A percentile compares a stretch with the other conserved stretches of the same genome.
phyloP scores from a whole-genome alignment of 2,888 invertebrate genomes.

The Sphaeridia pumilis region DNA sequence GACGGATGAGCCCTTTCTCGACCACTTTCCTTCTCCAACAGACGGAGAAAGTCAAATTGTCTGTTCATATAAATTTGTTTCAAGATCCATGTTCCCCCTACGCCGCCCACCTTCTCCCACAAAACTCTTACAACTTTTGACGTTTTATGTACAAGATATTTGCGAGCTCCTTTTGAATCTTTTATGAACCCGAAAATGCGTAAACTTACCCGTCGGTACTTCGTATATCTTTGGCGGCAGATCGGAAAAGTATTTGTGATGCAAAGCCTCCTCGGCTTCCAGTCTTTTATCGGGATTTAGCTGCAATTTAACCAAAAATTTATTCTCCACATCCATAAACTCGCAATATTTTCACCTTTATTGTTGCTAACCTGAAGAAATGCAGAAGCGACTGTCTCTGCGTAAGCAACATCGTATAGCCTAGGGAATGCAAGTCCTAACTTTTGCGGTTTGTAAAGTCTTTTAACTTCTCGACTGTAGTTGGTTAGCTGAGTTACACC shows the following conservation, averaged over 20 bases:
- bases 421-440: slow-evolving; percentile 80
- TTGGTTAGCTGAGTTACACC: slow-evolving; percentile 79
- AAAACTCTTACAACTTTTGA: no score
- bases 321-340: neutral
- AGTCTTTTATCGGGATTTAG: slow-evolving; percentile 75
- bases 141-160: no score
- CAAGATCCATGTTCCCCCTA: neutral
- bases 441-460: slow-evolving; percentile 60
- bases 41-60: no score
- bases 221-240: slow-evolving; percentile 81
- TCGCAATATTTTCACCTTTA: neutral
- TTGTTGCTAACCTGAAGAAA: slow-evolving; percentile 52
- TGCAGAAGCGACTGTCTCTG: slow-evolving; percentile 73
- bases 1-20: no score
- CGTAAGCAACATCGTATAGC: slow-evolving; percentile 72
- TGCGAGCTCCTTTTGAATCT: no score
- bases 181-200: no score
- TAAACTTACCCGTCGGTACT: slow-evolving; percentile 82
- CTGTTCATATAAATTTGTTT: no score
- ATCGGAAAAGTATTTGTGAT: slow-evolving; percentile 79
- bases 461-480: slow-evolving; percentile 64
- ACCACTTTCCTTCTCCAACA: no score
- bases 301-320: slow-evolving; percentile 42
- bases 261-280: slow-evolving; percentile 73
- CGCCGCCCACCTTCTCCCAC: no score